phyloP scores from a whole-genome alignment of 2,113 vertebrate genomes.

The Sinocyclocheilus anophthalmus region DNA sequence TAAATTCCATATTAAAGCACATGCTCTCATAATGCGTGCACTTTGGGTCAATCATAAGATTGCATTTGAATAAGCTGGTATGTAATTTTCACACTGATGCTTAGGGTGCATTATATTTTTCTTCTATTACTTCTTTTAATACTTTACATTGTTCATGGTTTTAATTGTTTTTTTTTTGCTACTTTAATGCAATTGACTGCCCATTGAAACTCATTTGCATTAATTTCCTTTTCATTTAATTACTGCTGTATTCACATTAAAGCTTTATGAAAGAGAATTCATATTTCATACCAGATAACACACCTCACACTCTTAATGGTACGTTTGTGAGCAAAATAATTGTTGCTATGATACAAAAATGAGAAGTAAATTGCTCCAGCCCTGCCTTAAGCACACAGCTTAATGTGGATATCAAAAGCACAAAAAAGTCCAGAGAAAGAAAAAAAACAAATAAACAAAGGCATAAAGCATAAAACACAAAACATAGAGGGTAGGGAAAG shows the following conservation, averaged over 20 bases:
- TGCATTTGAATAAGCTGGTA: too few relatives aligned
- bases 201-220: neutral
- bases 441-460: neutral
- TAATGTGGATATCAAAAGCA: constrained; percentile 46
- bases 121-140: neutral
- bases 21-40: neutral
- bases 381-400: constrained; percentile 18
- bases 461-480: constrained; percentile 2
- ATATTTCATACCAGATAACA: neutral
- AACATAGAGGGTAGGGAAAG: neutral
- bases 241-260: neutral
- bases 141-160: neutral
- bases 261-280: neutral
- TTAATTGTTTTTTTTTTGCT: neutral
- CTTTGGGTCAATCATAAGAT: neutral
- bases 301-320: neutral
- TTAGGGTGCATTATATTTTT: neutral
- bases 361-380: neutral
- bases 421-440: constrained; percentile 12
- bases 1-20: neutral
- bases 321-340: neutral
- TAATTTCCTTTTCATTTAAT: neutral
- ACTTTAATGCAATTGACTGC: neutral
- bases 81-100: neutral
- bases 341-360: constrained; percentile 34